Percentiles rank a stretch among this genome's conserved stretches.
Evolutionary conservation across 1,140 invertebrate genomes (phyloP).

Genomic region (Aphidius ervi): DNA sequence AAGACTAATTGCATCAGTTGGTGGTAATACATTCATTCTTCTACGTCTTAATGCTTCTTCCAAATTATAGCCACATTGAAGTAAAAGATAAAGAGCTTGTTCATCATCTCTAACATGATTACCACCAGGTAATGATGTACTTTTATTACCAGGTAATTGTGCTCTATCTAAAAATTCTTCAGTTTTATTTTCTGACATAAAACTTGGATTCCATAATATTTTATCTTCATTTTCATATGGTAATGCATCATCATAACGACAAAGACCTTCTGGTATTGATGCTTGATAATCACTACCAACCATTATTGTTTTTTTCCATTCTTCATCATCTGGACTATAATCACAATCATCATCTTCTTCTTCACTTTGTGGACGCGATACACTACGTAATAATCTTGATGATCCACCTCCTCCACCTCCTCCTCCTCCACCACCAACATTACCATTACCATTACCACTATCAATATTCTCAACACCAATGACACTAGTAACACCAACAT

Average conservation of each 20-base stretch:
- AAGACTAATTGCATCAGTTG: constrained; percentile 72
- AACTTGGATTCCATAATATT: constrained; percentile 85
- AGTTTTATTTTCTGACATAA: constrained; percentile 68
- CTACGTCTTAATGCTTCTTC: constrained; percentile 86
- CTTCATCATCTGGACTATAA: constrained; percentile 73
- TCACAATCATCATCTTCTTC: constrained; percentile 74
- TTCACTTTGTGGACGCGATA: constrained; percentile 62
- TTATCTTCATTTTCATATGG: constrained; percentile 97
- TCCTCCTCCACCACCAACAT: constrained; percentile 36
- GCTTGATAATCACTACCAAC: constrained; percentile 94
- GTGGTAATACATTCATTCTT: constrained; percentile 72
- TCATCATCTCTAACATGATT: constrained; percentile 89
- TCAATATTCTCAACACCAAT: constrained; percentile 24
- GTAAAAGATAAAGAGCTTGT: constrained; percentile 83
- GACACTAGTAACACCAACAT: constrained; percentile 35
- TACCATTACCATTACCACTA: constrained; percentile 14
- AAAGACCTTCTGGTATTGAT: constrained; percentile 84
- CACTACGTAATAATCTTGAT: constrained; percentile 54
- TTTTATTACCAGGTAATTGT: constrained; percentile 57
- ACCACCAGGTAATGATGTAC: constrained; percentile 66
- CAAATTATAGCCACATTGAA: constrained; percentile 91
- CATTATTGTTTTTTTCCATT: constrained; percentile 87
- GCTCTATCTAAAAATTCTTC: constrained; percentile 79
- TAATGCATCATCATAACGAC: constrained; percentile 85
- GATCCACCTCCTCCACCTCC: constrained; percentile 38